Conservation (phyloP, 2,797 vertebrate genomes). For the Cercopithecus mitis region DNA sequence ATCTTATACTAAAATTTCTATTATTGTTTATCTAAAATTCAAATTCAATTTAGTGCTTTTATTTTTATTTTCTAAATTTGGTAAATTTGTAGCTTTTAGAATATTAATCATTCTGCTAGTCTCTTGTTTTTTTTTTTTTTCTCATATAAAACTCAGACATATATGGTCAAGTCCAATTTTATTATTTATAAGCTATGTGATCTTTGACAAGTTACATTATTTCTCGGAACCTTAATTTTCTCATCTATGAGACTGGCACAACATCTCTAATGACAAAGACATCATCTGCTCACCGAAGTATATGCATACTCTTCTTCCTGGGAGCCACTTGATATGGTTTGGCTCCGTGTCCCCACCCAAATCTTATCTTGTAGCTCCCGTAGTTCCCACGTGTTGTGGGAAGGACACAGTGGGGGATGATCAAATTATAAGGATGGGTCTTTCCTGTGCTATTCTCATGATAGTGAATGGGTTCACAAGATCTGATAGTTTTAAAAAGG, state of each 20-base stretch:
- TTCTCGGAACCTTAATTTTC: not conserved
- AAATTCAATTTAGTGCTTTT: not conserved
- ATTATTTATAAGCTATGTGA: not conserved
- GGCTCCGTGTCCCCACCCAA: not conserved
- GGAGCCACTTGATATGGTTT: not conserved
- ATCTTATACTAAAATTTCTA: not conserved
- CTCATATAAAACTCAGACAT: not conserved
- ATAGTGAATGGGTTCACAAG: not conserved
- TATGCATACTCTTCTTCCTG: not conserved
- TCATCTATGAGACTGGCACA: not conserved
- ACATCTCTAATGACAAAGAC: not conserved
- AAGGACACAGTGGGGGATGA: not conserved
- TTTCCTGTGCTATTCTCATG: not conserved
- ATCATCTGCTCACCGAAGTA: not conserved
- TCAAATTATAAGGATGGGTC: not conserved
- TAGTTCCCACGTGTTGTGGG: accelerated
- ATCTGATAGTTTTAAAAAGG: not conserved
- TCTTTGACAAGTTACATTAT: not conserved
- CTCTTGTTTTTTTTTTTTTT: not conserved
- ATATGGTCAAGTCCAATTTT: not conserved
- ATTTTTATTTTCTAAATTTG: not conserved
- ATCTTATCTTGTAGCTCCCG: not conserved
- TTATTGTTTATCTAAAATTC: constrained; percentile 2
- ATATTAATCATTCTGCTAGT: not conserved
- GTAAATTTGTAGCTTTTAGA: not conserved